phyloP scores from a whole-genome alignment of 2,888 invertebrate genomes.

The Campopleginae sp. region DNA sequence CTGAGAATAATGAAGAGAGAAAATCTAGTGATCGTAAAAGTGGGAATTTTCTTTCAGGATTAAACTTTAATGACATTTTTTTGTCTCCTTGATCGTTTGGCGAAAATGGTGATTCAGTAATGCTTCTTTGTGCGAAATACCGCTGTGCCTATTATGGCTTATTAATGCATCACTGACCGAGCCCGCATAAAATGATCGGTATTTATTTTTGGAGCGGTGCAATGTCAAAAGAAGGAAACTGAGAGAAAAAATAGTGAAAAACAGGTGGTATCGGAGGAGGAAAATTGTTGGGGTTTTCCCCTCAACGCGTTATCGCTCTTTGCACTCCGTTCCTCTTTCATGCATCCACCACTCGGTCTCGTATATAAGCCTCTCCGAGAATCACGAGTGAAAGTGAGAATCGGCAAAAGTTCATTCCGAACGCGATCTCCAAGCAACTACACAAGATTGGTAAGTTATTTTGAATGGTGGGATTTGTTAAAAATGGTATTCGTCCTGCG shows the following conservation, averaged over 20 bases:
- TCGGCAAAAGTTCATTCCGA: slow-evolving; percentile 74
- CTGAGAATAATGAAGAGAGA: no score
- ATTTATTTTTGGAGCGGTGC: slow-evolving; percentile 22
- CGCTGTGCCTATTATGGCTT: not conserved
- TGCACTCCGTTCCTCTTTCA: not conserved
- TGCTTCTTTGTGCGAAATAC: not conserved
- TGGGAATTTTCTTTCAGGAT: not conserved
- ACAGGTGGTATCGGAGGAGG: not conserved
- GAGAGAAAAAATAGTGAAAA: not conserved
- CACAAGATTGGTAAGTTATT: slow-evolving; percentile 57
- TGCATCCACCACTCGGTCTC: not conserved
- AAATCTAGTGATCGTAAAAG: not conserved
- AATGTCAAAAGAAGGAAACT: not conserved
- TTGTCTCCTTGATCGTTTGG: not conserved
- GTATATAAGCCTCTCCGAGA: slow-evolving; percentile 27
- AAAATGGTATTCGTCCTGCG: slow-evolving; percentile 24
- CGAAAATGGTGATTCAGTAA: not conserved
- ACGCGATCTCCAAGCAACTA: slow-evolving; percentile 47
- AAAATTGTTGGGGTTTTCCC: slow-evolving; percentile 33
- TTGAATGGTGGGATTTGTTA: slow-evolving; percentile 74
- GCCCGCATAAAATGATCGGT: not conserved
- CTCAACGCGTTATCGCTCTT: not conserved
- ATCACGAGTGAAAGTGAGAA: slow-evolving; percentile 80
- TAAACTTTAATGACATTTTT: not conserved
- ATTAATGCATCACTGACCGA: not conserved